Evolutionary conservation across 2,888 invertebrate genomes (phyloP).

Genomic region (Drosophila meridiana): DNA sequence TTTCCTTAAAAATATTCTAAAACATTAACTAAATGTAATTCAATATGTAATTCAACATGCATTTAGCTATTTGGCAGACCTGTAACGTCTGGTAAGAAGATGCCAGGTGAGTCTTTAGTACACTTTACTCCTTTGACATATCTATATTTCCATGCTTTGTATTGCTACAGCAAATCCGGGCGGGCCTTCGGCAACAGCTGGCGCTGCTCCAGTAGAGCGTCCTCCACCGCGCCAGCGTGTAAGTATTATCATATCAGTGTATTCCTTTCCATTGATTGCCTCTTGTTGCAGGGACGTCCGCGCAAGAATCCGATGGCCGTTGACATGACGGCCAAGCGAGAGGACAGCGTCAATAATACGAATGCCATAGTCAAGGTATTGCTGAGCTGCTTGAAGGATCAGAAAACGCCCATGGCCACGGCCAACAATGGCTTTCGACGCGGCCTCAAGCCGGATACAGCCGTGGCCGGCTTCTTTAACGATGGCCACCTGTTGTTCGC

Average conservation of each 20-base stretch:
- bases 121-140: no score
- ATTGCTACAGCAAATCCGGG: neutral
- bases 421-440: conserved; percentile 26
- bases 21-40: no score
- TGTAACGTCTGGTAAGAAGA: no score
- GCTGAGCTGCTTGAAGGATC: conserved; percentile 1
- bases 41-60: no score
- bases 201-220: neutral
- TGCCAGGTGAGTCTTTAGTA: no score
- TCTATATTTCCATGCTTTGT: neutral
- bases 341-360: neutral
- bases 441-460: conserved; percentile 8
- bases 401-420: neutral
- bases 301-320: neutral
- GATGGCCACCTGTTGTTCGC: neutral
- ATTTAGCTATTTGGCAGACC: no score
- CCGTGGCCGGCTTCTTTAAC: neutral
- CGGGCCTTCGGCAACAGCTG: no score
- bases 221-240: conserved; percentile 1
- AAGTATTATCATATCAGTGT: neutral
- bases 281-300: conserved; percentile 6
- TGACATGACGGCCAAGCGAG: neutral
- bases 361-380: conserved; percentile 1
- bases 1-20: no score
- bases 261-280: no score